Base-by-base conservation (phyloP, 2,797 vertebrate genomes). In the Heteromormyrus szaboi region DNA sequence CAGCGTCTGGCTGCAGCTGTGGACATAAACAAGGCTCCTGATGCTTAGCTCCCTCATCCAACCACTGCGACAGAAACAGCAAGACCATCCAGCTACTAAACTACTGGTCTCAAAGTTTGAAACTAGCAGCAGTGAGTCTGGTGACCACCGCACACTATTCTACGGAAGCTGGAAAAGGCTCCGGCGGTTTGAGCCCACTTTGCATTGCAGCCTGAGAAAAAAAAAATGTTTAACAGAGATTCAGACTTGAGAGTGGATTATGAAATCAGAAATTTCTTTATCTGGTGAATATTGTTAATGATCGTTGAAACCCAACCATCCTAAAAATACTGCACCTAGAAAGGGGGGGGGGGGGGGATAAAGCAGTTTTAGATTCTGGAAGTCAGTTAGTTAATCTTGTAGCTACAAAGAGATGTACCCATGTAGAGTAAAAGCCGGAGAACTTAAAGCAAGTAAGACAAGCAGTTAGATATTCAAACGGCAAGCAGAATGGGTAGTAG, bases 1-100 rank as follows among this genome's bases (percentile, higher is more conserved):
- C 91, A 48, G 96, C 95, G 53, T 98, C 97, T 90, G 96, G 93
- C n/a, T 96, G 97, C 90, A 98, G 96, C 97, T 98, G 95, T 89
- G 92, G 33, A 86, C 46, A 83, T 11, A 37, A 89, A 62, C 59
- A 50, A 44, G 44, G 29, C 25, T 22, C 65, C 29, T 51, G 65
- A 8, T 1, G 11, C 44, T 84, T 84, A 84, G 46, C n/a, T 1
- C 37, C 11, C 2, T 29, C 46, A 22, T 44, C 46, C n/a, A 48
- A 14, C 81, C 81, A 11, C n/a, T 8, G 41, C 5, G n/a, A 22
- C 19, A 11, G 14, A 2, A 25, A 84, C 79, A 50, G n/a, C 0
- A 8, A 84, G 33, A n/a, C 14, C 37, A 44, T 44, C 72, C 72
- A 79, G 37, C 33, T 44, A 44, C 72, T 79, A n/a, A 79, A 79